Evolutionary conservation across 1,140 invertebrate species (phyloP).

Genomic region (Apis laboriosa): DNA sequence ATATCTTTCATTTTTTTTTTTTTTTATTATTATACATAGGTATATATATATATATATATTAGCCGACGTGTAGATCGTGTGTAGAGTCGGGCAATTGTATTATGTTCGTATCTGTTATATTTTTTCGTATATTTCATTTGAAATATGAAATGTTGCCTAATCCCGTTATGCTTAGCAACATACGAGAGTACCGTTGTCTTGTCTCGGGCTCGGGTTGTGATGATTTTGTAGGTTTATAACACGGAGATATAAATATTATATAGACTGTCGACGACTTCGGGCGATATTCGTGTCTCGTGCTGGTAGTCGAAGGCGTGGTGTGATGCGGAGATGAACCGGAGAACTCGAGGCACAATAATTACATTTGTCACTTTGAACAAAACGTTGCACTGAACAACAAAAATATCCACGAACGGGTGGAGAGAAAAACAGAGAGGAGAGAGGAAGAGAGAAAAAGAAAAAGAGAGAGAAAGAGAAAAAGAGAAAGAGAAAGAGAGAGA

Average conservation of each 20-base stretch:
- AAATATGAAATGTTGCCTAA: neutral
- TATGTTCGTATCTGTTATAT: neutral
- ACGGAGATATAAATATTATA: neutral
- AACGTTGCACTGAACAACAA: constrained; percentile 17
- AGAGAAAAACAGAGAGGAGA: no score
- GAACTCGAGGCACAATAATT: constrained; percentile 22
- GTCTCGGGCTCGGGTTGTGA: constrained; percentile 21
- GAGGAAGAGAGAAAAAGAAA: neutral
- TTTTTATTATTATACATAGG: neutral
- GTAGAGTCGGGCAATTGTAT: constrained; percentile 1
- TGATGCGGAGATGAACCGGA: constrained; percentile 20
- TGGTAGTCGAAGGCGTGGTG: constrained; percentile 11
- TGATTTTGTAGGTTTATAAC: constrained; percentile 10
- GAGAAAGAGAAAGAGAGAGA: neutral
- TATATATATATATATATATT: neutral
- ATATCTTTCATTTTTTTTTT: neutral
- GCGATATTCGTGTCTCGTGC: constrained; percentile 24
- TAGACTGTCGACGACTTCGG: neutral
- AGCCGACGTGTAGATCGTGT: constrained; percentile 11
- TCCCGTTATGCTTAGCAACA: neutral
- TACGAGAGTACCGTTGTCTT: constrained; percentile 10
- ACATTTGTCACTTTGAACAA: constrained; percentile 4
- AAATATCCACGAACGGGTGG: neutral
- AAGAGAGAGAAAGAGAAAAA: neutral
- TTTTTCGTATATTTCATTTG: neutral